A percentile compares a stretch with the other conserved stretches of the same genome.
Evolutionary conservation across 2,113 vertebrate species (phyloP).

Genomic region (Rhabdomys dilectus): DNA sequence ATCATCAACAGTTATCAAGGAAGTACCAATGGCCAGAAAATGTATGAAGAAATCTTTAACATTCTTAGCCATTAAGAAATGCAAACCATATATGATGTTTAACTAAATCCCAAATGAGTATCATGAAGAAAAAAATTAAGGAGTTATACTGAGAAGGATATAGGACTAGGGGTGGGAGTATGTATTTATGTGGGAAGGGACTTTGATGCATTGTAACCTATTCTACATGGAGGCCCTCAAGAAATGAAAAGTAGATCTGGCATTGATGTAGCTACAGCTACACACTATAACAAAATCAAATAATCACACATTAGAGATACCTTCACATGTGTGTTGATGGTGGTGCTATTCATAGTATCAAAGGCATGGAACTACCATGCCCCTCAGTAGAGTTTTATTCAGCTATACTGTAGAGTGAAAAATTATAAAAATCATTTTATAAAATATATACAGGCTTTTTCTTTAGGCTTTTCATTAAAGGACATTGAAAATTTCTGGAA

Average conservation of each 20-base stretch:
- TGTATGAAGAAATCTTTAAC: background rate
- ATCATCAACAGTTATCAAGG: background rate
- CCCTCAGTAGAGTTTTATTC: background rate
- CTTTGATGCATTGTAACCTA: background rate
- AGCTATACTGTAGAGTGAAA: no score
- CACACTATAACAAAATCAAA: background rate
- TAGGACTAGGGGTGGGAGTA: background rate
- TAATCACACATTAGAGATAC: background rate
- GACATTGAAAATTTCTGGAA: no score
- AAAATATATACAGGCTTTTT: no score
- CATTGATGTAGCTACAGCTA: background rate
- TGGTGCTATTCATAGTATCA: background rate
- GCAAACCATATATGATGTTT: background rate
- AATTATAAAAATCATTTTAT: no score
- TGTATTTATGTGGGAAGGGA: background rate
- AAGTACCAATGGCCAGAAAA: background rate
- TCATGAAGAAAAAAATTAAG: background rate
- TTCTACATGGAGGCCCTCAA: background rate
- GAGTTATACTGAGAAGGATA: background rate
- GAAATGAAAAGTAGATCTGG: background rate
- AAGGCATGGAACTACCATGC: background rate
- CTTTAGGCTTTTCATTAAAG: no score
- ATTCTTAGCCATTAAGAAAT: background rate
- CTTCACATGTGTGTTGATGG: background rate
- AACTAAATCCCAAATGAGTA: background rate